These are phyloP conservation scores for Daboia siamensis DNA, from an alignment of 2,113 vertebrate genomes.

Conservation along the genomic window DNA sequence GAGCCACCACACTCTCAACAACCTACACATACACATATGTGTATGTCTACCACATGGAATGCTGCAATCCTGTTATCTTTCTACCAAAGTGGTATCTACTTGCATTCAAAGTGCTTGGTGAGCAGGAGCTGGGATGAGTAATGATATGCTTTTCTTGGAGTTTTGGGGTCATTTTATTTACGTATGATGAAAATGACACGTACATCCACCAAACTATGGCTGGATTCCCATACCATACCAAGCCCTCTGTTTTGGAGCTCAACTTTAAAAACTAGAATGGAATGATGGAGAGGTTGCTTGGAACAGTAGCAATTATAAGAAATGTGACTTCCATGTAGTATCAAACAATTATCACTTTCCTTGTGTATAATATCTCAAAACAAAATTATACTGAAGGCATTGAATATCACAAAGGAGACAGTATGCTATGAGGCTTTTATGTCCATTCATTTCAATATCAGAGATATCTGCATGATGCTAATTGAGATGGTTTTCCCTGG, in stretches of 20 bases:
- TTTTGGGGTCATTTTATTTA: background rate
- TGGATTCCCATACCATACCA: background rate
- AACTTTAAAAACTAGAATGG: background rate
- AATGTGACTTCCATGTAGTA: background rate
- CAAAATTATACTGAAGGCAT: background rate
- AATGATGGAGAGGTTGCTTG: background rate
- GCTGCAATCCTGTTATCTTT: no score
- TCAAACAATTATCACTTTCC: background rate
- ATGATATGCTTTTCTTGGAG: background rate
- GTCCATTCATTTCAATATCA: background rate
- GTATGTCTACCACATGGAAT: no score
- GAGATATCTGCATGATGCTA: background rate
- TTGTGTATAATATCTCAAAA: background rate
- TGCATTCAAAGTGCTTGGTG: background rate
- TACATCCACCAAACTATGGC: background rate
- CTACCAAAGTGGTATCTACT: background rate
- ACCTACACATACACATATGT: no score
- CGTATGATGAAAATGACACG: background rate
- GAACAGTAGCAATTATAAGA: background rate
- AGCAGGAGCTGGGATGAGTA: background rate
- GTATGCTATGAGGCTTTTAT: background rate
- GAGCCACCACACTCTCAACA: no score
- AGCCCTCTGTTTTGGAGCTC: background rate
- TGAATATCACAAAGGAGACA: background rate
- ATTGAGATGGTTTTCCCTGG: background rate